These are phyloP conservation scores for Brachypodius melanocephalos DNA, from an alignment of 2,113 vertebrate species.

Conservation along the genomic window DNA sequence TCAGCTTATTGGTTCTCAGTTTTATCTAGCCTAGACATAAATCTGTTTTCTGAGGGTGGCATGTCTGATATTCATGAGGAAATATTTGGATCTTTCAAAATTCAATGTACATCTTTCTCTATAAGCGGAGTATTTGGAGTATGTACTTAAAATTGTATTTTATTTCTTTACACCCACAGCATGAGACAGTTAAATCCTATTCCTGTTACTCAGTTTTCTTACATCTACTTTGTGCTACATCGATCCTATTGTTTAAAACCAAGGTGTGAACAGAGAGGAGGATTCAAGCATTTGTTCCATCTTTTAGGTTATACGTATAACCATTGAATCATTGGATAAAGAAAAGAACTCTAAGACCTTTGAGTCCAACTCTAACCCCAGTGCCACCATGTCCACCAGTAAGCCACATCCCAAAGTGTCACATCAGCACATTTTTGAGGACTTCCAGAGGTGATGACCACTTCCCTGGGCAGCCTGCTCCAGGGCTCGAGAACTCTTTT, in stretches of 20 bases:
- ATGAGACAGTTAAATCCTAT: not conserved
- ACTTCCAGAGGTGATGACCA: not conserved
- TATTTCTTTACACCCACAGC: not conserved
- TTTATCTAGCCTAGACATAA: not conserved
- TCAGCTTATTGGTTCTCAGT: not conserved
- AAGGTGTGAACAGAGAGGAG: not conserved
- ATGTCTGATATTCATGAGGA: not conserved
- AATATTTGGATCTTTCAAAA: not conserved
- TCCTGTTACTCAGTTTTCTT: not conserved
- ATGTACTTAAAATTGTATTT: not conserved
- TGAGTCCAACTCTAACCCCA: not conserved
- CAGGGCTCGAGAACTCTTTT: not conserved
- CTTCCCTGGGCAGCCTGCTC: not conserved
- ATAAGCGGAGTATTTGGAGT: not conserved
- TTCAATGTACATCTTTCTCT: not conserved
- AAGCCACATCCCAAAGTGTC: not conserved
- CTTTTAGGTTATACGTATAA: not conserved
- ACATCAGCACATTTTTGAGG: not conserved
- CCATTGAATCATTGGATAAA: not conserved
- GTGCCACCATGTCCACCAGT: not conserved
- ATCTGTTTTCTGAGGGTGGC: not conserved
- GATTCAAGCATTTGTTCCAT: not conserved
- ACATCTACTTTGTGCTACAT: not conserved
- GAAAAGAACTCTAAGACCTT: not conserved
- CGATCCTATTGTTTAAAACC: not conserved